phyloP scores from a whole-genome alignment of 1,140 invertebrate species.

The Procambarus virginalis region DNA sequence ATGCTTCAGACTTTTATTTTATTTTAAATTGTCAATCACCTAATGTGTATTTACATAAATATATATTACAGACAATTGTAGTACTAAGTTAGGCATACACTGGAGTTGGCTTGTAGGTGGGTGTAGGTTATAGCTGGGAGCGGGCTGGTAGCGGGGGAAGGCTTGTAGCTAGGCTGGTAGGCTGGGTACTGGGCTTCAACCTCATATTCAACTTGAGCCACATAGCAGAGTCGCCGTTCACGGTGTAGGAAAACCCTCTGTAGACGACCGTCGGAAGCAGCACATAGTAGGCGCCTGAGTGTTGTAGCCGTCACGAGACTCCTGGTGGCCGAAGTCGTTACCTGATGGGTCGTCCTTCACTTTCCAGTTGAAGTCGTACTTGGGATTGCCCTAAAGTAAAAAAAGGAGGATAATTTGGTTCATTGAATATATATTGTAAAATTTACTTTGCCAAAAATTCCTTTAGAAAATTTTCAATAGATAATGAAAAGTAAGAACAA shows the following conservation, averaged over 20 bases:
- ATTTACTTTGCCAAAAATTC: too few relatives aligned
- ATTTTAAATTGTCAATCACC: too few relatives aligned
- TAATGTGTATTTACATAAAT: too few relatives aligned
- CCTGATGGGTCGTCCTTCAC: slow-evolving; percentile 85
- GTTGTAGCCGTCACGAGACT: slow-evolving; percentile 85
- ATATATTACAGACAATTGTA: too few relatives aligned
- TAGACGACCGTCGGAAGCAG: slow-evolving; percentile 80
- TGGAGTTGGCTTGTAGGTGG: too few relatives aligned
- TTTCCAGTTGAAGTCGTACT: slow-evolving; percentile 89
- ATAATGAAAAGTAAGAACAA: too few relatives aligned
- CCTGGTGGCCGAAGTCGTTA: slow-evolving; percentile 86
- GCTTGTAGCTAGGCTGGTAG: background rate
- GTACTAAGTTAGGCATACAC: too few relatives aligned
- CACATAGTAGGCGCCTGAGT: slow-evolving; percentile 87
- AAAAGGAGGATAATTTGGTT: too few relatives aligned
- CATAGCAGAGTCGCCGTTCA: slow-evolving; percentile 76
- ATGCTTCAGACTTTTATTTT: too few relatives aligned
- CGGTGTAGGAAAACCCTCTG: slow-evolving; percentile 79
- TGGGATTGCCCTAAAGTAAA: slow-evolving; percentile 73
- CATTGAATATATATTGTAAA: too few relatives aligned
- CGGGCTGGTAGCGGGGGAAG: background rate
- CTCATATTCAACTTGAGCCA: slow-evolving; percentile 70
- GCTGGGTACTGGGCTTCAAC: slow-evolving; percentile 40
- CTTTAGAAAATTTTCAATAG: too few relatives aligned
- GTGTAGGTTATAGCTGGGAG: background rate